These are phyloP conservation scores for Listronotus bonariensis DNA, from an alignment of 1,140 invertebrate genomes.

Conservation along the genomic window DNA sequence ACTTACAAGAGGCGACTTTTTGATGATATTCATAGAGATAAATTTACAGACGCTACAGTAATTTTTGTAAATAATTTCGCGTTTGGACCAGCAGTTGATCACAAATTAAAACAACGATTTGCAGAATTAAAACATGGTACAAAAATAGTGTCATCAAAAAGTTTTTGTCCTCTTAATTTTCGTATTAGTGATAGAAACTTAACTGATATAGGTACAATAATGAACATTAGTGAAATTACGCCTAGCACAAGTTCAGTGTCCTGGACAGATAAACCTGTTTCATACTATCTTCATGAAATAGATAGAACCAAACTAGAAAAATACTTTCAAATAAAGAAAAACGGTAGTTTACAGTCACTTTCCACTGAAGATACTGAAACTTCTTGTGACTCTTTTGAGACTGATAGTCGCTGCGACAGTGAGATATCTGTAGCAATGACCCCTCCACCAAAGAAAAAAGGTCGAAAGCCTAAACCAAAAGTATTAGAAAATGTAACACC, in stretches of 20 bases:
- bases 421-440: slow-evolving; percentile 3
- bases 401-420: slow-evolving; percentile 14
- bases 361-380: slow-evolving; percentile 12
- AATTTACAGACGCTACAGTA: slow-evolving; percentile 25
- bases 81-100: slow-evolving; percentile 30
- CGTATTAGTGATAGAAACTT: slow-evolving; percentile 32
- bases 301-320: slow-evolving; percentile 32
- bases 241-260: slow-evolving; percentile 30
- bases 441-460: slow-evolving; percentile 20
- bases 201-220: slow-evolving; percentile 32
- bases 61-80: slow-evolving; percentile 36
- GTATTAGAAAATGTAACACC: not conserved
- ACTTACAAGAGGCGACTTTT: slow-evolving; percentile 32
- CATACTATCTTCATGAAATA: slow-evolving; percentile 32
- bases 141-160: slow-evolving; percentile 33
- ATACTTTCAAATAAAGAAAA: slow-evolving; percentile 28
- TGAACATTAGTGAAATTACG: slow-evolving; percentile 31
- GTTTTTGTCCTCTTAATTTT: slow-evolving; percentile 32
- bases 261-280: slow-evolving; percentile 32
- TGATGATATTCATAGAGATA: slow-evolving; percentile 23
- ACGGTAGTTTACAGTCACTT: slow-evolving; percentile 17
- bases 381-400: slow-evolving; percentile 25
- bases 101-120: slow-evolving; percentile 27
- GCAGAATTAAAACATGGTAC: slow-evolving; percentile 36
- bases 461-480: not conserved